These are phyloP conservation scores for Oreochromis tanganicae DNA, from an alignment of 2,113 vertebrate genomes.

Conservation along the genomic window DNA sequence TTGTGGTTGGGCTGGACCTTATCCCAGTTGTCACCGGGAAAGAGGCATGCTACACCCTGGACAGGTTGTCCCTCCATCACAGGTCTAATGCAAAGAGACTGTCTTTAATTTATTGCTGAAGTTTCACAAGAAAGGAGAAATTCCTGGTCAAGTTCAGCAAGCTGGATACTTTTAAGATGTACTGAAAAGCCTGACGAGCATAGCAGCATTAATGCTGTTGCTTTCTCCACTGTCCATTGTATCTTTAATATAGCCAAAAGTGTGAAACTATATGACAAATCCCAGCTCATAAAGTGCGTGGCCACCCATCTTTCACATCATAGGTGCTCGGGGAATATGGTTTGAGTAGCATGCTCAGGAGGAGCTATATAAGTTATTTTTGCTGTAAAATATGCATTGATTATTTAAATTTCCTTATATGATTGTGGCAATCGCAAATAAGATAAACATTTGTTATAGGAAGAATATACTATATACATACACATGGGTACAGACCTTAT, in stretches of 20 bases:
- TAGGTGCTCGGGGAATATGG: not conserved
- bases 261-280: not conserved
- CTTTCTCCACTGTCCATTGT: not conserved
- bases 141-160: not conserved
- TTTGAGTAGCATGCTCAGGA: not conserved
- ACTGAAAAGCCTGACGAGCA: not conserved
- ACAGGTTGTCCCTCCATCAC: not conserved
- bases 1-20: not conserved
- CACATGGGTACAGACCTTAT: not conserved
- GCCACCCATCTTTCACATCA: not conserved
- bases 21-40: not conserved
- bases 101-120: not conserved
- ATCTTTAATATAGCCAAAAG: not conserved
- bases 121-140: not conserved
- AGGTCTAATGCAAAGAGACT: not conserved
- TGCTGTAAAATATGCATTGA: not conserved
- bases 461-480: not conserved
- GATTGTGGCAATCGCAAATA: not conserved
- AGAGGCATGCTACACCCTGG: not conserved
- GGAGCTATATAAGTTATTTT: not conserved
- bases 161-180: not conserved
- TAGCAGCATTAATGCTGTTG: not conserved
- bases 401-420: not conserved
- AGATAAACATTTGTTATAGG: not conserved
- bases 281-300: not conserved